Base-by-base conservation (phyloP, 1,140 invertebrate species). In the Zaprionus davidi region DNA sequence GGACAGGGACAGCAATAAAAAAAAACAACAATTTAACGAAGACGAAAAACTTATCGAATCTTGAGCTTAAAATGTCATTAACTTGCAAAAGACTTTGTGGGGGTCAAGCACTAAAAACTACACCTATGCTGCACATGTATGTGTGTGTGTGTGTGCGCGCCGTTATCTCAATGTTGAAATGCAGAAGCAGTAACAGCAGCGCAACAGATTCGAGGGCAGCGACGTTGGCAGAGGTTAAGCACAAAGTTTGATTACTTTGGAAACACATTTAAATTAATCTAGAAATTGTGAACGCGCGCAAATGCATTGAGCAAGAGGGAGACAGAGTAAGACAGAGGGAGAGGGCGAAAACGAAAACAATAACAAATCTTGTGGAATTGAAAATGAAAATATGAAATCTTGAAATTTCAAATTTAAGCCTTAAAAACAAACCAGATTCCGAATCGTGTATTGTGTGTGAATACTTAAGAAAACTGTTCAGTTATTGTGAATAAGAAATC, bases 181-280 rank as follows among this genome's bases (percentile, higher is more conserved):
- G 67, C 57, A 62, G 58, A 62, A 51, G 46, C 46, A 51, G 46
- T 6, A 20, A n/a, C 41, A 51, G 46, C 46, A 49, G 20, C 20
- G 9, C 17, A 20, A 12, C 46, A 63, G 46, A 51, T 51, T 20
- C 46, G 46, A 51, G 46, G 46, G 46, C 20, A 51, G 46, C 11
- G 26, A 13, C 56, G 15, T 38, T 3, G 41, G 51, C 70, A 64
- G 38, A 75, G 72, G 72, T 75, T 75, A 75, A 75, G 58, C 57
- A 64, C 67, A 70, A 34, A 34, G 44, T 58, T 75, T 75, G 72
- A 75, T 75, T 71, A 64, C 59, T 75, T 75, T 75, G 53, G 34
- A 49, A 75, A 71, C 31, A 64, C 67, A 75, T 75, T 71, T 71
- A 64, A 75, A 71, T 71, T 62, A 63, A 63, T 70, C 38, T 74